These are phyloP conservation scores for Stigmatopora argus DNA, from an alignment of 2,113 vertebrate genomes.

Conservation along the genomic window DNA sequence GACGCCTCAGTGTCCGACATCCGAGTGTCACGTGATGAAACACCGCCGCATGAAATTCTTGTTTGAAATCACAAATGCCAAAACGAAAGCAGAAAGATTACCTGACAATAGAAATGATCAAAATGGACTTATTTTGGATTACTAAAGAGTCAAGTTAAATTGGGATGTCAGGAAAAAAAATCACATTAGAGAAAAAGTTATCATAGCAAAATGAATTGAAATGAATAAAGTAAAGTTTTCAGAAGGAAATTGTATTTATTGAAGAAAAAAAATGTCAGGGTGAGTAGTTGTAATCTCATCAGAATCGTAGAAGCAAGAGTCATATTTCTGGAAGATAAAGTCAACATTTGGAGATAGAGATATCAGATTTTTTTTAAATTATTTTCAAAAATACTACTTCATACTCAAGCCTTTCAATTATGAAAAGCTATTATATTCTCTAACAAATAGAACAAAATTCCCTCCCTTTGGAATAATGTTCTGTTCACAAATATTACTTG, in stretches of 20 bases:
- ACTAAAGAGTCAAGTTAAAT: too few relatives aligned
- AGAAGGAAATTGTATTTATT: too few relatives aligned
- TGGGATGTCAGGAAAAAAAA: too few relatives aligned
- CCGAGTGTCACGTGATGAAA: constrained; percentile 15
- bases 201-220: too few relatives aligned
- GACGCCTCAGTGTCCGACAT: constrained; percentile 17
- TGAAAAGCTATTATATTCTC: background rate
- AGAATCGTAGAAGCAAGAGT: background rate
- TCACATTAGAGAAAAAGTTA: too few relatives aligned
- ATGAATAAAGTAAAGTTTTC: too few relatives aligned
- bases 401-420: background rate
- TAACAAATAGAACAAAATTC: background rate
- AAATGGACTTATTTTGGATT: too few relatives aligned
- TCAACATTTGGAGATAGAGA: background rate
- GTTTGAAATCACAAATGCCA: background rate
- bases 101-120: too few relatives aligned
- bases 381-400: background rate
- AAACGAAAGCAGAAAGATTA: too few relatives aligned
- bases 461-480: too few relatives aligned
- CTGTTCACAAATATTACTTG: too few relatives aligned
- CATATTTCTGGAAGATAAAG: background rate
- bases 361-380: background rate
- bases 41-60: background rate
- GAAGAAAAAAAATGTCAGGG: background rate
- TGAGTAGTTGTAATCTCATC: background rate